These are phyloP conservation scores for Nomada ruficornis DNA, from an alignment of 2,888 invertebrate species.

Conservation along the genomic window DNA sequence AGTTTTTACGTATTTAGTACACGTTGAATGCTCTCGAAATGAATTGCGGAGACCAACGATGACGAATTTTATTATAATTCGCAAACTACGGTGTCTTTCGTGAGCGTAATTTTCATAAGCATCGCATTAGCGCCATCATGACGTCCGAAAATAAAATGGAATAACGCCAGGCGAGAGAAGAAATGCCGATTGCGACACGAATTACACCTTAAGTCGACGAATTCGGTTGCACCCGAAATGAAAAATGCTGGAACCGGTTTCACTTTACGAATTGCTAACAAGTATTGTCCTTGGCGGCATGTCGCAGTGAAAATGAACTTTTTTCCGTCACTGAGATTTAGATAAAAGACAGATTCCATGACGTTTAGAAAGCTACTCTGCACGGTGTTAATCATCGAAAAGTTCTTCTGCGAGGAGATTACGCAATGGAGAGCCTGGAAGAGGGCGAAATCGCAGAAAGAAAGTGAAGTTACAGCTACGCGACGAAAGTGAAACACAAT, in stretches of 20 bases:
- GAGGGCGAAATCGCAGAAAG: conserved; percentile 56
- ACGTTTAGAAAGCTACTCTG: conserved; percentile 11
- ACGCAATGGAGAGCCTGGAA: conserved; percentile 41
- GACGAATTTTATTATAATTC: background rate
- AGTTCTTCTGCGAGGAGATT: conserved; percentile 29
- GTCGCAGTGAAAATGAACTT: background rate
- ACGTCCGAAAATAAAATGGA: conserved; percentile 24
- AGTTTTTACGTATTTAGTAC: background rate
- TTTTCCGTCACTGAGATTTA: background rate
- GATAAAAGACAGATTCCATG: background rate
- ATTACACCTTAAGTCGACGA: background rate
- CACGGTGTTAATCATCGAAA: background rate
- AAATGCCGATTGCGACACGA: background rate
- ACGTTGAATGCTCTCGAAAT: too few species aligned
- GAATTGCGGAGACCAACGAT: background rate
- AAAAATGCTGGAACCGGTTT: conserved; percentile 30
- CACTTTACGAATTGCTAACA: background rate
- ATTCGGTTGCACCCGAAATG: background rate
- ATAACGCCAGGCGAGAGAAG: conserved; percentile 5
- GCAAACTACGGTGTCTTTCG: background rate
- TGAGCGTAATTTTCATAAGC: background rate
- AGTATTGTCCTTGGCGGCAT: background rate
- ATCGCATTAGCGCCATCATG: background rate
- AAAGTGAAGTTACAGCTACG: conserved; percentile 50
- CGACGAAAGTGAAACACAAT: conserved; percentile 50